phyloP scores from a whole-genome alignment of 2,888 invertebrate species.

The Zonitis immaculata region DNA sequence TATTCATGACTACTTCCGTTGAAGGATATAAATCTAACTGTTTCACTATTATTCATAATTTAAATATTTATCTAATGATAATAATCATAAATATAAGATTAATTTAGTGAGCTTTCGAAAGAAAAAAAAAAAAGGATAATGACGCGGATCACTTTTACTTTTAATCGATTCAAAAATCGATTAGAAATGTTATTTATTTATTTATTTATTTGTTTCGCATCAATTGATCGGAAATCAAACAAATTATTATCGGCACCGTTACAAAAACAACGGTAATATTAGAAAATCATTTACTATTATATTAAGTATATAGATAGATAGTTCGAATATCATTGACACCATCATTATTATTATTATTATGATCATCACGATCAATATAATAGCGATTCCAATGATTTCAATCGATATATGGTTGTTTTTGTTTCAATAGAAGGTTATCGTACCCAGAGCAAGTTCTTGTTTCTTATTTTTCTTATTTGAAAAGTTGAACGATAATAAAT shows the following conservation, averaged over 20 bases:
- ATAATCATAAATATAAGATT: too few relatives aligned
- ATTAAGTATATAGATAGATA: too few relatives aligned
- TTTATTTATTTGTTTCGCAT: too few relatives aligned
- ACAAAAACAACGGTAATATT: background rate
- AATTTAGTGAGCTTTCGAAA: too few relatives aligned
- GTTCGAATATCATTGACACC: too few relatives aligned
- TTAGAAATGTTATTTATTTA: too few relatives aligned
- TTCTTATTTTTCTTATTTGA: background rate
- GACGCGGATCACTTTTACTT: slow-evolving; percentile 1
- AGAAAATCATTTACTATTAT: background rate
- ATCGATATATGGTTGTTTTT: background rate
- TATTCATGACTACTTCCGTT: background rate
- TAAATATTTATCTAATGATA: too few relatives aligned
- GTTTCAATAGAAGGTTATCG: background rate
- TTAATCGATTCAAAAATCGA: background rate
- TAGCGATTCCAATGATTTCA: background rate
- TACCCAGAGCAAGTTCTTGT: background rate
- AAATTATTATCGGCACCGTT: background rate
- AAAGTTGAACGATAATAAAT: background rate
- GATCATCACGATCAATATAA: too few relatives aligned
- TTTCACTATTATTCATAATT: background rate
- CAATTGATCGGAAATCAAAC: background rate
- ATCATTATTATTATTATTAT: background rate
- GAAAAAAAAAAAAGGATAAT: too few relatives aligned
- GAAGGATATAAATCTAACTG: background rate